phyloP scores from a whole-genome alignment of 2,797 vertebrate species.

The Pipistrellus kuhlii region DNA sequence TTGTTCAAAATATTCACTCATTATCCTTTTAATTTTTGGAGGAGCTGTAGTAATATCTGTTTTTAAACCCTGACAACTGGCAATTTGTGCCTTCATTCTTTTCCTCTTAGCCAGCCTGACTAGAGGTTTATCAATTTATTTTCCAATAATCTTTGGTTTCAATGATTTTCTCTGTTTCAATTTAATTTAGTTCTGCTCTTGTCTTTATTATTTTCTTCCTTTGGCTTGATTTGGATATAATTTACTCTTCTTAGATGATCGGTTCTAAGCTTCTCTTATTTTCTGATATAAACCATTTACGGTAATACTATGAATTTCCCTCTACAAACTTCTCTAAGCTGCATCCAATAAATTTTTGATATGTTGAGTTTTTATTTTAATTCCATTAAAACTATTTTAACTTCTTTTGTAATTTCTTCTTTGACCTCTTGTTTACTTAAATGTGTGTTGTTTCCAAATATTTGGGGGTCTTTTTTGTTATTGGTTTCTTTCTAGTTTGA shows the following conservation, averaged over 20 bases:
- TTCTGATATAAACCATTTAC: slow-evolving; percentile 30
- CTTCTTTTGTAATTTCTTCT: slow-evolving; percentile 9
- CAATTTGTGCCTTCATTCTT: background rate
- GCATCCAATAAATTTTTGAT: slow-evolving; percentile 27
- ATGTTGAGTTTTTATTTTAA: slow-evolving; percentile 23
- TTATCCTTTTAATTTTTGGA: background rate
- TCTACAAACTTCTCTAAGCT: slow-evolving; percentile 7
- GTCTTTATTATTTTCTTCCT: slow-evolving; percentile 35
- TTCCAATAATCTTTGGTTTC: background rate
- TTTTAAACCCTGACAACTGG: background rate
- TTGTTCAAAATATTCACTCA: background rate
- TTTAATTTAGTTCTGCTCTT: slow-evolving; percentile 30
- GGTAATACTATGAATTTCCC: slow-evolving; percentile 1
- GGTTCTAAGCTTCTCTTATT: slow-evolving; percentile 9
- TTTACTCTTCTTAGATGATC: slow-evolving; percentile 22
- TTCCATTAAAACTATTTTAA: background rate
- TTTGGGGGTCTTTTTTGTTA: background rate
- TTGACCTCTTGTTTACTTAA: background rate
- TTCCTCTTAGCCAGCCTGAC: background rate
- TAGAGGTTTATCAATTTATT: background rate
- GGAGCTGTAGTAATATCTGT: background rate
- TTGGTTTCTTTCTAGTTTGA: slow-evolving; percentile 25
- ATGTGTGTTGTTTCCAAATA: slow-evolving; percentile 26
- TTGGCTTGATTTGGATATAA: background rate
- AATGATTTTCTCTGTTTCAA: slow-evolving; percentile 3